These are phyloP conservation scores for Leptodactylus fallax DNA, from an alignment of 2,797 vertebrate species.

Conservation along the genomic window DNA sequence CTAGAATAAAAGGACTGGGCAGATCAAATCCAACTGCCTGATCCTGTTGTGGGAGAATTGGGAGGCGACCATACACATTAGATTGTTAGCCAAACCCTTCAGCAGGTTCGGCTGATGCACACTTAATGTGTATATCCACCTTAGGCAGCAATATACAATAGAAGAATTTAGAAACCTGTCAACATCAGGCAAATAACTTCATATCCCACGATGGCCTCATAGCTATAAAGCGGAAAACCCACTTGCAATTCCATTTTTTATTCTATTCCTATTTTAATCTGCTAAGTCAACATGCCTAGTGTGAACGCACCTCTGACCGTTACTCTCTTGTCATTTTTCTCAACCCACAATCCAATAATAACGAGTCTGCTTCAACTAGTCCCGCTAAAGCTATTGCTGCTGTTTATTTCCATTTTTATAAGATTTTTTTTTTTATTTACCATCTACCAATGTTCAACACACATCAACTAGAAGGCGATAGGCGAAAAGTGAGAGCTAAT, in stretches of 20 bases:
- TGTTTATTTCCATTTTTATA: constrained; percentile 5
- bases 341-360: not conserved
- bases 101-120: too few species aligned
- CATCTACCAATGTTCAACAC: not conserved
- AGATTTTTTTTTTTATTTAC: not conserved
- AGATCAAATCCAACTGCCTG: too few species aligned
- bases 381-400: not conserved
- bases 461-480: not conserved
- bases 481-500: constrained; percentile 17
- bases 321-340: not conserved
- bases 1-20: too few species aligned
- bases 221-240: not conserved
- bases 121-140: too few species aligned
- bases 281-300: not conserved
- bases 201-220: not conserved
- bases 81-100: too few species aligned
- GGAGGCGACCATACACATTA: too few species aligned
- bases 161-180: not conserved
- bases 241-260: too few species aligned
- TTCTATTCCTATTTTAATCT: not conserved
- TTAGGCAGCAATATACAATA: not conserved
- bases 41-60: too few species aligned
- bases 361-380: not conserved
- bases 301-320: not conserved
- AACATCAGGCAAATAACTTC: not conserved